Conservation (phyloP, 2,797 vertebrate species). For the Clarias platycephalus region DNA sequence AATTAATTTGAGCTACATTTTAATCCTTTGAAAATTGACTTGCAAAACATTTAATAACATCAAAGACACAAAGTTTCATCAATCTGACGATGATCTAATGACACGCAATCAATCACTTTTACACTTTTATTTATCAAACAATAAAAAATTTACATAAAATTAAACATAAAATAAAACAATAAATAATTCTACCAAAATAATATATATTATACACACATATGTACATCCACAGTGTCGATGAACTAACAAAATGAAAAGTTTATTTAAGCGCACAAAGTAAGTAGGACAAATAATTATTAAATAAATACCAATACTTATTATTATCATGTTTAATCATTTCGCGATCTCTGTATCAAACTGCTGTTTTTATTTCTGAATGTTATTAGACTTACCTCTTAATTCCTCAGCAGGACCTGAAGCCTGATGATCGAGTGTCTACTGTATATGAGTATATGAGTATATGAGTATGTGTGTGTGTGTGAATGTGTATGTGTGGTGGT, state of each 20-base stretch:
- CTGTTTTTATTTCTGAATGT: background rate
- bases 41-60: background rate
- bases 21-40: background rate
- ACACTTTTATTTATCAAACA: background rate
- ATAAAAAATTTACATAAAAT: background rate
- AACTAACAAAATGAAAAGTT: background rate
- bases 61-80: background rate
- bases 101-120: background rate
- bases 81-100: background rate
- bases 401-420: constrained; percentile 11
- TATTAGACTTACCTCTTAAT: constrained; percentile 24
- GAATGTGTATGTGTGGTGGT: background rate
- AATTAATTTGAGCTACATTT: no score
- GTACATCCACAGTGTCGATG: no score
- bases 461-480: constrained; percentile 4
- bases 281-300: background rate
- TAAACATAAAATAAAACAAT: no score
- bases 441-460: background rate
- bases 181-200: background rate
- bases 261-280: background rate
- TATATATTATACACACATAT: background rate
- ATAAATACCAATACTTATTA: background rate
- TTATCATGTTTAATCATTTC: background rate
- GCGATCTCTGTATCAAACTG: background rate
- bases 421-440: background rate